Base-by-base conservation (phyloP, 2,797 vertebrate species). In the Carapus acus region DNA sequence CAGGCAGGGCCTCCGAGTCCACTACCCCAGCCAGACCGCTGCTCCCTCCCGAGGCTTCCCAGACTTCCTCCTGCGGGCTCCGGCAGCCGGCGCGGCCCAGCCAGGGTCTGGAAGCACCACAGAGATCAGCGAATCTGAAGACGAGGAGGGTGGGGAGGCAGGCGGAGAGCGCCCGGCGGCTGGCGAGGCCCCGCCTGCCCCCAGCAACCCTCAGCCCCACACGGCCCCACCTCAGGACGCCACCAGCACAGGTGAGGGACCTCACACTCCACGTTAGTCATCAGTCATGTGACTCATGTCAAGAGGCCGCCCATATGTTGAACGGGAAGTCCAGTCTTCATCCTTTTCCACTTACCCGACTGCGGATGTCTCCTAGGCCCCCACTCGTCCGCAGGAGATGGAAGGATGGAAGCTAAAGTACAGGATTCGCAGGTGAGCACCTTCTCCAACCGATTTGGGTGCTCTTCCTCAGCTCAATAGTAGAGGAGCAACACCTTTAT, bases 21-120 rank as follows among this genome's bases (percentile, higher is more conserved):
- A 86, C 56, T 88, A 83, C 64, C 91, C 88, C 59, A 93, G 92
- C 73, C 90, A 88, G 59, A 64, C 86, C 7, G 80, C 85, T 47
- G 86, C 87, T 36, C 84, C 85, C 21, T 91, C 90, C 22, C 77
- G 76, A 67, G 73, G 71, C 6, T 83, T 84, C 21, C 51, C 73
- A 15, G 83, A 79, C 39, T 87, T 87, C 46, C 69, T 84, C 42
- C 79, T 87, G 7, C 76, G 83, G 13, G 83, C 69, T 0, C 85
- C 86, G 0, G 78, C 83, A 2, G 85, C 82, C 45, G 73, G 68
- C 9, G 74, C 31, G 12, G 72, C 77, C 14, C 72, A 87, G 2
- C 85, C 82, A 0, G 79, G 52, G 42, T 87, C 90, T 0, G 86
- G 85, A 0, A 90, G 87, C 55, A 74, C 75, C 2, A 63, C 86